Conservation (phyloP, 2,113 vertebrate genomes). For the Plecotus auritus region DNA sequence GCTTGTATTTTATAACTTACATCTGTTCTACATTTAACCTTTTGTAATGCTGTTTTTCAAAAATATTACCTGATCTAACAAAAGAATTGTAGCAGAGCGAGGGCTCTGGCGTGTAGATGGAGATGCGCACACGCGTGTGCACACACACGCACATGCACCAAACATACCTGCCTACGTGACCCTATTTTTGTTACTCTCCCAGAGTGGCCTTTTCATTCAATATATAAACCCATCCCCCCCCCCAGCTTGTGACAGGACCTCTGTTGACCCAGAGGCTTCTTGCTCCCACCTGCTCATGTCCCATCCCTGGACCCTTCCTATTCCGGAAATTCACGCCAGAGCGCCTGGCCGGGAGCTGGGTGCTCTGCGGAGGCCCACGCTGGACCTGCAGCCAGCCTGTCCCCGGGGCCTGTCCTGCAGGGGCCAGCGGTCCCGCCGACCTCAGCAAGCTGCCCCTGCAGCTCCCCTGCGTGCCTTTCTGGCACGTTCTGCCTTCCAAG, state of each 20-base stretch:
- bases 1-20: conserved; percentile 97
- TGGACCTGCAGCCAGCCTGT: not conserved
- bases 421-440: accelerated
- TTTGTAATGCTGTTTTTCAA: conserved; percentile 94
- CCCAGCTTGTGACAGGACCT: not conserved
- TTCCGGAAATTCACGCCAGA: not conserved
- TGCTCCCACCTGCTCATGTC: not conserved
- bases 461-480: not conserved
- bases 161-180: conserved; percentile 24
- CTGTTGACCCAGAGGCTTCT: not conserved
- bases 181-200: conserved; percentile 24
- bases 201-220: conserved; percentile 42
- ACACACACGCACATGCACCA: not conserved
- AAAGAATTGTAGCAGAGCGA: conserved; percentile 84
- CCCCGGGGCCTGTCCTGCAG: not conserved
- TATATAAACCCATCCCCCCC: not conserved
- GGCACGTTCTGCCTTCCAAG: not conserved
- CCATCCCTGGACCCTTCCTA: not conserved
- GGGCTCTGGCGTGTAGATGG: conserved; percentile 61
- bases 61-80: conserved; percentile 92
- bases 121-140: not conserved
- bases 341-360: accelerated
- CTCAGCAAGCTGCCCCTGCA: no score
- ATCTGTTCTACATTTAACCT: conserved; percentile 99
- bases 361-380: not conserved